Conservation (phyloP, 2,888 invertebrate species). For the Stenchaetothrips biformis region DNA sequence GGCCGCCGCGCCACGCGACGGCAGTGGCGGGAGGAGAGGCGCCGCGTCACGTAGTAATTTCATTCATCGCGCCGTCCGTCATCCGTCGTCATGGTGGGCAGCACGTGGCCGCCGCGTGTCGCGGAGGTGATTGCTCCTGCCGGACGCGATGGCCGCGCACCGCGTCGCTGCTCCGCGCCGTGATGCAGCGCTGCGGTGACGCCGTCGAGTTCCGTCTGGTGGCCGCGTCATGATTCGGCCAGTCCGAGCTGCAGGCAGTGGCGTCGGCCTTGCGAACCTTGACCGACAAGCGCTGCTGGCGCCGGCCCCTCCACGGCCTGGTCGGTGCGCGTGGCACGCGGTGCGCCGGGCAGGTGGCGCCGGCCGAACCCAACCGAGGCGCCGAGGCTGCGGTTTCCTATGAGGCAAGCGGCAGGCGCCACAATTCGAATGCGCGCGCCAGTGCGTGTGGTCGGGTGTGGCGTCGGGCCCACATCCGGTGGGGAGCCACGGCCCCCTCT, state of each 20-base stretch:
- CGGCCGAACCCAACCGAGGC: too few species aligned
- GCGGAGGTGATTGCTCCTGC: too few species aligned
- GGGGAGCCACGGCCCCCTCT: not conserved
- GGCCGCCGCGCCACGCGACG: too few species aligned
- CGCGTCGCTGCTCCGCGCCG: too few species aligned
- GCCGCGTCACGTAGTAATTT: too few species aligned
- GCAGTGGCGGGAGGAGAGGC: too few species aligned
- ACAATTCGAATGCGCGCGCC: not conserved
- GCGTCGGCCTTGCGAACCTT: slow-evolving; percentile 11
- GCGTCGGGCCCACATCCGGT: not conserved
- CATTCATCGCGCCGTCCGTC: too few species aligned
- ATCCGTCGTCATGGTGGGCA: too few species aligned
- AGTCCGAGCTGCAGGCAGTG: not conserved
- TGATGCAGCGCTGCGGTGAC: too few species aligned
- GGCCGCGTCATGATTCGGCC: not conserved
- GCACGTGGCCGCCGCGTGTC: too few species aligned
- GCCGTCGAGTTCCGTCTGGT: not conserved
- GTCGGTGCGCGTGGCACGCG: not conserved
- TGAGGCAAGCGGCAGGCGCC: not conserved
- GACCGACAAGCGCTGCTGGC: not conserved
- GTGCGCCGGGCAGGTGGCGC: not conserved
- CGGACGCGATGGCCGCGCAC: too few species aligned
- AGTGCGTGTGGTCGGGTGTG: not conserved
- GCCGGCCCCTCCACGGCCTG: not conserved
- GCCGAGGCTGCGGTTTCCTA: too few species aligned